Evolutionary conservation across 2,888 invertebrate genomes (phyloP).

Genomic region (Mantis religiosa): DNA sequence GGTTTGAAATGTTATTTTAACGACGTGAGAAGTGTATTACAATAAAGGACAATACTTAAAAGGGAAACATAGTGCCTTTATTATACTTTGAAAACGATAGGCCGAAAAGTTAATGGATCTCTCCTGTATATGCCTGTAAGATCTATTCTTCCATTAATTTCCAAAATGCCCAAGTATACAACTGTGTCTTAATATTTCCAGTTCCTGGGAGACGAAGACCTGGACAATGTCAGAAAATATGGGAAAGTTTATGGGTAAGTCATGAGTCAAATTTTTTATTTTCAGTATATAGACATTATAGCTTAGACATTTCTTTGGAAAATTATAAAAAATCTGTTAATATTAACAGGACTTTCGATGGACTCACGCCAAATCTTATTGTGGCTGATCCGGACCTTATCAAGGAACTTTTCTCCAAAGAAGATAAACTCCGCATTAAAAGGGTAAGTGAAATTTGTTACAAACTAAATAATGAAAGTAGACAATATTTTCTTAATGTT

Average conservation of each 20-base stretch:
- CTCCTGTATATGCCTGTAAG: too few relatives aligned
- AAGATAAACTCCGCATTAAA: slow-evolving; percentile 2
- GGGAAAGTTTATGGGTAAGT: slow-evolving; percentile 28
- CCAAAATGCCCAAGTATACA: not conserved
- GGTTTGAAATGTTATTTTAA: too few relatives aligned
- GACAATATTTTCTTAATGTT: too few relatives aligned
- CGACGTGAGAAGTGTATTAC: too few relatives aligned
- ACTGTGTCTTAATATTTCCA: not conserved
- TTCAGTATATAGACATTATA: too few relatives aligned
- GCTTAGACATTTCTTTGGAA: too few relatives aligned
- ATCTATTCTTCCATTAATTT: too few relatives aligned
- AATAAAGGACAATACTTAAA: too few relatives aligned
- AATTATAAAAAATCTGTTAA: not conserved
- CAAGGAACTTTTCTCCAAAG: not conserved
- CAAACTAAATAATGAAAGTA: too few relatives aligned
- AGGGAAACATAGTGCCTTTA: too few relatives aligned
- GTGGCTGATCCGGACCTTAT: slow-evolving; percentile 15
- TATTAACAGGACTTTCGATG: slow-evolving; percentile 20
- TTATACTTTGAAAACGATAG: too few relatives aligned
- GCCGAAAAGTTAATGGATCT: too few relatives aligned
- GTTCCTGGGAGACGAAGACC: slow-evolving; percentile 26
- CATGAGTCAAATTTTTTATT: not conserved
- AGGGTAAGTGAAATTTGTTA: slow-evolving; percentile 10
- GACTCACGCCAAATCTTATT: slow-evolving; percentile 20
- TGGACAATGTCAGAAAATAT: slow-evolving; percentile 19